Conservation (phyloP, 1,140 invertebrate genomes). For the Eupeodes corollae region DNA sequence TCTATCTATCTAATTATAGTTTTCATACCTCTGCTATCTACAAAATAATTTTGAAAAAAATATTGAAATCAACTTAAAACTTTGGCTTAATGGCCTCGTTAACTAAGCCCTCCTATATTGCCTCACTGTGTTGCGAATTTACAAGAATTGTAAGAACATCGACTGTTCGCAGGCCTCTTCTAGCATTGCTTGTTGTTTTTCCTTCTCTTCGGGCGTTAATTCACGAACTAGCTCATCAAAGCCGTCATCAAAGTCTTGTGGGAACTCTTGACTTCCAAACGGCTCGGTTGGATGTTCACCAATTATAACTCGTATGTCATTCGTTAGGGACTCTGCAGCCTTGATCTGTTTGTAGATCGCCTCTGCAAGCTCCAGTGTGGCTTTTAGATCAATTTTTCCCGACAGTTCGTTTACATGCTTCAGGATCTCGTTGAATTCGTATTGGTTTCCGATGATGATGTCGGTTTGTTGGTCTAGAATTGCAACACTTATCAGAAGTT, state of each 20-base stretch:
- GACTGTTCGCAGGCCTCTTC: conserved; percentile 33
- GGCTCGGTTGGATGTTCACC: conserved; percentile 41
- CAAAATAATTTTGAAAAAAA: too few relatives aligned
- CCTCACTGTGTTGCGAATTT: neutral
- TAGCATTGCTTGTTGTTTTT: conserved; percentile 18
- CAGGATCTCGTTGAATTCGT: conserved; percentile 91
- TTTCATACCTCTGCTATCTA: too few relatives aligned
- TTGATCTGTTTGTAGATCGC: conserved; percentile 77
- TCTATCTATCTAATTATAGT: too few relatives aligned
- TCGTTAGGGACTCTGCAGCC: conserved; percentile 53
- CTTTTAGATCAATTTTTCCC: conserved; percentile 66
- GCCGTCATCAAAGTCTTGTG: conserved; percentile 24
- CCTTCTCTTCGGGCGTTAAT: conserved; percentile 24
- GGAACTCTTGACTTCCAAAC: conserved; percentile 5
- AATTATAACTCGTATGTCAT: conserved; percentile 54
- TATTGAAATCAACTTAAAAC: too few relatives aligned
- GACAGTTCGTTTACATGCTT: conserved; percentile 94
- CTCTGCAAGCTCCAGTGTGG: conserved; percentile 72
- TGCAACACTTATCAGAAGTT: conserved; percentile 79
- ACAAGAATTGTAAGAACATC: conserved; percentile 18
- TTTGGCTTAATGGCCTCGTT: too few relatives aligned
- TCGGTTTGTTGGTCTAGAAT: conserved; percentile 81
- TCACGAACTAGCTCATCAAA: conserved; percentile 27
- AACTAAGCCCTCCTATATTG: too few relatives aligned
- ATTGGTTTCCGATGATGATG: conserved; percentile 76